These are phyloP conservation scores for Poicephalus gulielmi DNA, from an alignment of 2,113 vertebrate species.

Conservation along the genomic window DNA sequence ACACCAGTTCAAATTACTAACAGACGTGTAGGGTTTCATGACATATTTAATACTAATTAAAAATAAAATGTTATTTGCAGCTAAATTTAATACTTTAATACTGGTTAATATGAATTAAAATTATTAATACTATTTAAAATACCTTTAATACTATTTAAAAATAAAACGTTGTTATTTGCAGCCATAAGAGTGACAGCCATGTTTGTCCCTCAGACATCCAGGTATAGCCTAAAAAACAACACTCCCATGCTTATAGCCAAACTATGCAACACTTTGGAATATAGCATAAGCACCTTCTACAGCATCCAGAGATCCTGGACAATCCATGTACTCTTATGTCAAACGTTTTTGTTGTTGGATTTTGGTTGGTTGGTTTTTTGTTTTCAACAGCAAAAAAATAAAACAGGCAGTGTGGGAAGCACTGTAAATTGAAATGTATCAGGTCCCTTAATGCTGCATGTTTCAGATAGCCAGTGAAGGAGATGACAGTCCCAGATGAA, in stretches of 20 bases:
- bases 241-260: neutral
- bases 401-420: neutral
- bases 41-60: slow-evolving; percentile 22
- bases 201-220: neutral
- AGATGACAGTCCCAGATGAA: neutral
- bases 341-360: neutral
- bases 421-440: neutral
- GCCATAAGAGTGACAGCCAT: neutral
- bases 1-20: slow-evolving; percentile 41
- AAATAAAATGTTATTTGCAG: slow-evolving; percentile 7
- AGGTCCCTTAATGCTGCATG: neutral
- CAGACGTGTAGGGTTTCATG: neutral
- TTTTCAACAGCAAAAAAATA: neutral
- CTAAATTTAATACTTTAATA: neutral
- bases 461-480: neutral
- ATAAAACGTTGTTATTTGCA: neutral
- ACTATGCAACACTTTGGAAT: neutral
- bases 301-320: neutral
- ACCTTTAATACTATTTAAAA: slow-evolving; percentile 22
- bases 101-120: neutral
- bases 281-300: neutral
- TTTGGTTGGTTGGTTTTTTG: neutral
- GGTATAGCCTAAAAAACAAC: neutral
- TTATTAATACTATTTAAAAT: neutral
- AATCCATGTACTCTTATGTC: neutral